Evolutionary conservation across 2,113 vertebrate genomes (phyloP).

Genomic region (Sebastes schlegelii): DNA sequence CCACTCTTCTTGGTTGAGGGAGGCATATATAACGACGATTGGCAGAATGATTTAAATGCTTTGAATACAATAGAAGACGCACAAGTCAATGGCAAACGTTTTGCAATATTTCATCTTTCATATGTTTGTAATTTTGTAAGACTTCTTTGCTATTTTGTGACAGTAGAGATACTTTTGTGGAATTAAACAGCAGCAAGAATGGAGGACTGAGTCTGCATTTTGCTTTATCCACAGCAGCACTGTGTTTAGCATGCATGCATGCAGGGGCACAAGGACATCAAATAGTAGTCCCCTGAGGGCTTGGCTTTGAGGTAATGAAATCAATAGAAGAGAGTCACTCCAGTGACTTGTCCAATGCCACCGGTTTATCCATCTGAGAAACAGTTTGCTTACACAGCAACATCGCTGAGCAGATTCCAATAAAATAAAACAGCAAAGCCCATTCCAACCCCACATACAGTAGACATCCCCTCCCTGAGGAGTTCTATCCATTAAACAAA

Average conservation of each 20-base stretch:
- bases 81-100: no score
- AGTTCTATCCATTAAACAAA: slow-evolving; percentile 48
- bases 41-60: not conserved
- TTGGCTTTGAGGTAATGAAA: slow-evolving; percentile 66
- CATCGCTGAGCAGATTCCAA: slow-evolving; percentile 49
- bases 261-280: slow-evolving; percentile 51
- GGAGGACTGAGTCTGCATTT: not conserved
- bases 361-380: slow-evolving; percentile 61
- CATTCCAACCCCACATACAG: slow-evolving; percentile 9
- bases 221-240: slow-evolving; percentile 9
- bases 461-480: slow-evolving; percentile 15
- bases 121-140: not conserved
- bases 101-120: not conserved
- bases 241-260: slow-evolving; percentile 10
- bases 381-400: slow-evolving; percentile 73
- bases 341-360: slow-evolving; percentile 48
- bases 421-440: slow-evolving; percentile 43
- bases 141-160: not conserved
- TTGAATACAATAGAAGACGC: not conserved
- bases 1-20: not conserved
- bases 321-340: slow-evolving; percentile 65
- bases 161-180: not conserved
- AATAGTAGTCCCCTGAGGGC: slow-evolving; percentile 42
- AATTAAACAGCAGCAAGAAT: not conserved
- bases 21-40: not conserved